Percentiles rank a stretch among this genome's conserved stretches.
Evolutionary conservation across 37 sponge, comb jelly and placozoan genomes (phyloP).

Genomic region (Cliona cf. orientalis): DNA sequence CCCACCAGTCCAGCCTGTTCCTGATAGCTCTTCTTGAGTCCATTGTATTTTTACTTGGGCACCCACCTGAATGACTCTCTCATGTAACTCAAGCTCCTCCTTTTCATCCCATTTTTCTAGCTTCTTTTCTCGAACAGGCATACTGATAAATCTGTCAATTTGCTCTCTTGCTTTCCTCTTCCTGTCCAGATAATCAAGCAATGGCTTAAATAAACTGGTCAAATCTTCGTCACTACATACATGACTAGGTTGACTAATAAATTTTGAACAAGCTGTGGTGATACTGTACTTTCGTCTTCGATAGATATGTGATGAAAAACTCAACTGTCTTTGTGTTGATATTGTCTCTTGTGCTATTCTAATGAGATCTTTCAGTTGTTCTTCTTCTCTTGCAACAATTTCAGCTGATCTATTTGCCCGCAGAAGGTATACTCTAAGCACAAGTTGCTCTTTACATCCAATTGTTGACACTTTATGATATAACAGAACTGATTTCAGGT

Average conservation of each 20-base stretch:
- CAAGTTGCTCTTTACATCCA: slow-evolving; percentile 18
- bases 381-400: slow-evolving; percentile 16
- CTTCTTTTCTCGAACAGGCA: not conserved
- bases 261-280: not conserved
- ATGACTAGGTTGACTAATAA: slow-evolving; percentile 7
- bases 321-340: not conserved
- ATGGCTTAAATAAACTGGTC: not conserved
- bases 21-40: not conserved
- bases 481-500: slow-evolving; percentile 4
- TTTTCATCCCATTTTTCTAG: too few species aligned
- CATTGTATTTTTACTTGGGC: slow-evolving; percentile 9
- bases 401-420: not conserved
- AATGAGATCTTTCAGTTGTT: slow-evolving; percentile 17
- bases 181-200: not conserved
- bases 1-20: slow-evolving; percentile 3
- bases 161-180: not conserved
- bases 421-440: slow-evolving; percentile 6
- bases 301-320: slow-evolving; percentile 8
- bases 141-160: not conserved
- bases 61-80: not conserved
- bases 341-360: slow-evolving; percentile 8
- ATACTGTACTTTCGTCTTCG: not conserved
- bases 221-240: not conserved
- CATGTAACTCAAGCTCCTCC: too few species aligned
- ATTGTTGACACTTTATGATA: slow-evolving; percentile 2